Base-by-base conservation (phyloP, 2,797 vertebrate species). In the Sparidentex hasta region DNA sequence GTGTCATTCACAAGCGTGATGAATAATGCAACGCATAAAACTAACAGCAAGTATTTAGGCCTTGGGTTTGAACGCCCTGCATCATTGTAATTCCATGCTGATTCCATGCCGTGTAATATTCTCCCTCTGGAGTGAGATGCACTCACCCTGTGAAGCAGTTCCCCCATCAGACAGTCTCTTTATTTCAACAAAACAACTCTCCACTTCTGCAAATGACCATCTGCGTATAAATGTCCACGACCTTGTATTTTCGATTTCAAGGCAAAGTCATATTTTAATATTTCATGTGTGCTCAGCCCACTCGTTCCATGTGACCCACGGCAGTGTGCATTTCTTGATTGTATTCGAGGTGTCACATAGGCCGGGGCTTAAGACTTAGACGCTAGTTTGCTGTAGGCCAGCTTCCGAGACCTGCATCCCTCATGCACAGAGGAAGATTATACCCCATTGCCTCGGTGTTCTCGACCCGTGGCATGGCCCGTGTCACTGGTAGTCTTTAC, bases 391-490 rank as follows among this genome's bases (percentile, higher is more conserved):
- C 76, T 88, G 79, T 67, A 50, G 85, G 83, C 78, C 78, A 73
- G 70, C 47, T 51, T 61, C 41, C 79, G 76, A 83, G 58, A 80
- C 69, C 33, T 23, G 17, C 61, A 70, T 86, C 73, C 77, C 83
- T 91, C 84, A 88, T 89, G 84, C 89, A 81, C 74, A 79, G 78
- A 47, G 68, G 76, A 77, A 68, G 78, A 86, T 84, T 38, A 50
- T 69, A 80, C 38, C 73, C 78, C 68, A 17, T 1, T 76, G 71
- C 67, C 70, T 76, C 66, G 57, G 68, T 64, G 83, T 82, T 87
- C 67, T 83, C 76, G 50, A 71, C 74, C 70, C 65, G 47, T 63
- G 88, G 81, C 54, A 55, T 79, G 50, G 33, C 65, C 65, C 55
- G 12, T 54, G 77, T 79, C 67, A 79, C 68, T 41, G 47, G 46